A percentile compares a stretch with the other conserved stretches of the same genome.
These are phyloP conservation scores for Pteruthius melanotis DNA, from an alignment of 2,113 vertebrate species.

Conservation along the genomic window DNA sequence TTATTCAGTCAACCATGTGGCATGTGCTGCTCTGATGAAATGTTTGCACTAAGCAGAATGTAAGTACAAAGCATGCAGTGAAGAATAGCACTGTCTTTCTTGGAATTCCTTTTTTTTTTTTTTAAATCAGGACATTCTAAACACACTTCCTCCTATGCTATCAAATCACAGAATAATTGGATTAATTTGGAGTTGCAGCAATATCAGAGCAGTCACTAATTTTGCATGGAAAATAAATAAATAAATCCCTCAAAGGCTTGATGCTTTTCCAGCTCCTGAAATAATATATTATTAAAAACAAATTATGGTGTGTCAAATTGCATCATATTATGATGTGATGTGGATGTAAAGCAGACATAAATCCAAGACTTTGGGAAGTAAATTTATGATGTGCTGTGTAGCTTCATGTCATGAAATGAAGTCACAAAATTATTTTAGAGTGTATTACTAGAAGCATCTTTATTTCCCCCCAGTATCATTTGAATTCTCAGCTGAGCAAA, in stretches of 20 bases:
- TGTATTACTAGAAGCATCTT: not conserved
- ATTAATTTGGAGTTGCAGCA: not conserved
- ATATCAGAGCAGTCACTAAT: not conserved
- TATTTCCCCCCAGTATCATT: not conserved
- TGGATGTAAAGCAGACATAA: slow-evolving; percentile 27
- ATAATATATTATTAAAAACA: slow-evolving; percentile 28
- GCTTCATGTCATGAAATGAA: not conserved
- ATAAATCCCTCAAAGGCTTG: not conserved
- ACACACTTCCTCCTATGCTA: not conserved
- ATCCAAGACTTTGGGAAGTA: not conserved
- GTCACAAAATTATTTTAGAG: not conserved
- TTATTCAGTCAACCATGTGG: not conserved
- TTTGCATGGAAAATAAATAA: slow-evolving; percentile 19
- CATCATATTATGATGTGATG: not conserved
- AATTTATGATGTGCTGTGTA: not conserved
- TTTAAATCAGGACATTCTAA: not conserved
- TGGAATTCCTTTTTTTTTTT: not conserved
- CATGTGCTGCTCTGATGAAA: not conserved
- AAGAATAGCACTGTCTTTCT: not conserved
- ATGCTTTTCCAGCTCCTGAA: not conserved
- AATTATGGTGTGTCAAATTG: not conserved
- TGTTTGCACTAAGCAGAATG: not conserved
- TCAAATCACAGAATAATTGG: not conserved
- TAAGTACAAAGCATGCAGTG: not conserved
- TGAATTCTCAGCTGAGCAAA: not conserved